These are phyloP conservation scores for Ooceraea biroi DNA, from an alignment of 1,140 invertebrate genomes.

Conservation along the genomic window DNA sequence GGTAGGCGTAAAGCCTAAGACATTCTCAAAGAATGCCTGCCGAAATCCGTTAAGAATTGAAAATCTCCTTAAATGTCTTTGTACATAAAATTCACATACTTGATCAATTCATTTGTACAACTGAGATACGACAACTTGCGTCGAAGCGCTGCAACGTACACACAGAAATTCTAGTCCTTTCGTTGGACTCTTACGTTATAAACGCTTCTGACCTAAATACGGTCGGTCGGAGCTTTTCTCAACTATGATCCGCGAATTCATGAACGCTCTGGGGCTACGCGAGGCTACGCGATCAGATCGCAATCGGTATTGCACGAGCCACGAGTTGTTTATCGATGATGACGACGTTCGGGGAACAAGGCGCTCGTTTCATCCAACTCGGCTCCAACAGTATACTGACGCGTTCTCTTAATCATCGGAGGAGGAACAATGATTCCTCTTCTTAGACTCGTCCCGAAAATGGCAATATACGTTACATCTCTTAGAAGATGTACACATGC, in stretches of 20 bases:
- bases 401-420: background rate
- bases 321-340: slow-evolving; percentile 15
- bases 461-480: background rate
- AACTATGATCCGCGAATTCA: background rate
- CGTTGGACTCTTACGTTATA: too few relatives aligned
- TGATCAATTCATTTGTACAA: too few relatives aligned
- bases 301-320: background rate
- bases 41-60: too few relatives aligned
- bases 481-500: background rate
- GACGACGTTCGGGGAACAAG: background rate
- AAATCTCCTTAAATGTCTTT: too few relatives aligned
- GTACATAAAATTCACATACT: too few relatives aligned
- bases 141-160: too few relatives aligned
- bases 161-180: too few relatives aligned
- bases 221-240: background rate
- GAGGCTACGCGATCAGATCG: background rate
- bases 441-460: background rate
- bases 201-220: too few relatives aligned
- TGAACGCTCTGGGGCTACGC: background rate
- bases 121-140: too few relatives aligned
- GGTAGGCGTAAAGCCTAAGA: too few relatives aligned
- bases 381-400: background rate
- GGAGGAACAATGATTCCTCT: background rate
- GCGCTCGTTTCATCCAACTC: background rate
- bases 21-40: too few relatives aligned